Evolutionary conservation across 2,888 invertebrate species (phyloP), one percentile per base, ranked within the genome.

Genomic region (Cheilosia variabilis): DNA sequence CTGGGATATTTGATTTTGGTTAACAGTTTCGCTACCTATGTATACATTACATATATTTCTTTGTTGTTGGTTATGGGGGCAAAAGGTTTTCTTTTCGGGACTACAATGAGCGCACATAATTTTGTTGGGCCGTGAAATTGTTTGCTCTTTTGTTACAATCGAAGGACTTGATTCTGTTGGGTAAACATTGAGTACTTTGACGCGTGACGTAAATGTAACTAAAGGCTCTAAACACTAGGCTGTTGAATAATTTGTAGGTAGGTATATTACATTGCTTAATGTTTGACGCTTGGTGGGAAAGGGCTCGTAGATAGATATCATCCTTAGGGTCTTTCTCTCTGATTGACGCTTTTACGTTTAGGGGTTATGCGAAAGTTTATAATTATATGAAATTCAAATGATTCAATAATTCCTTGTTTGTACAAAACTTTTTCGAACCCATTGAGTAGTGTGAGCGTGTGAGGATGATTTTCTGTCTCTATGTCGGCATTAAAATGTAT

Each of bases 1-100:
- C 31, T 55, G 45, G 50, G 63, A 34, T 55, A 47, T 63, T 62
- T 53, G 63, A 53, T 53, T 41, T 75, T 45, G 55, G 31, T 55
- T 47, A 4, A 47, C 9, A 2, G 10, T 37, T 37, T 4, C 10
- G 10, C 13, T 37, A 13, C 10, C 27, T 27, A 27, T 27, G 5
- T 27, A 0, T 27, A 27, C 5, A 5, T 6, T 27, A 6, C 2
- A 37, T 10, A 37, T 34, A 37, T 47, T 31, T 50, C 47, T 13
- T 34, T 50, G 31, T 41, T 37, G 19, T 9, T 58, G n/a, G 19
- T 31, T 10, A 6, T 10, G 24, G n/a, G 13, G 27, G 31, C 9
- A 52, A 52, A 50, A 27, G 52, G 17, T 52, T 62, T 52, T 57
- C 2, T 55, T 57, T 52, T 24, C 2, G 24, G 2, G 22, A 52